Conservation (phyloP, 2,888 invertebrate species). For the Scelioninae gen. 2 region DNA sequence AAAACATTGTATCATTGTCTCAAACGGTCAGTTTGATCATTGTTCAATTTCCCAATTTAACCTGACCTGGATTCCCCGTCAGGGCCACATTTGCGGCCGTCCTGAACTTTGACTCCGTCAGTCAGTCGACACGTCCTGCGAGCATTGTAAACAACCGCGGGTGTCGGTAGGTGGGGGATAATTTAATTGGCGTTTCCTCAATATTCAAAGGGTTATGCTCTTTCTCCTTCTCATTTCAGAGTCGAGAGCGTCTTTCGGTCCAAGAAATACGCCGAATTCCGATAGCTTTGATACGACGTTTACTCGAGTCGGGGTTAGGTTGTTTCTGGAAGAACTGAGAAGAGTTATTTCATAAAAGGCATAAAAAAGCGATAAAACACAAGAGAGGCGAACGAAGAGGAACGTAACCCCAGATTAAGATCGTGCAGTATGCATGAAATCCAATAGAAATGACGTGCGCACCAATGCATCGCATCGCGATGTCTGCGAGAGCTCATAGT, state of each 20-base stretch:
- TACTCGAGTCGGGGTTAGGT: constrained; percentile 46
- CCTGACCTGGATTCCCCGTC: too few relatives aligned
- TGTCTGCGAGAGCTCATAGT: constrained; percentile 34
- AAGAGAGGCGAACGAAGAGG: constrained; percentile 54
- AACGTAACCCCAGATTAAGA: constrained; percentile 59
- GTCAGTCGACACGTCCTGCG: too few relatives aligned
- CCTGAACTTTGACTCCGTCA: too few relatives aligned
- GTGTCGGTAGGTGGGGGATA: background rate
- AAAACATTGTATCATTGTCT: too few relatives aligned
- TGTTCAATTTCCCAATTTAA: too few relatives aligned
- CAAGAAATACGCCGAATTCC: constrained; percentile 58
- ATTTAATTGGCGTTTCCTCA: constrained; percentile 38
- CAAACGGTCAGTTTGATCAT: too few relatives aligned
- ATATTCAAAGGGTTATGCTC: constrained; percentile 23
- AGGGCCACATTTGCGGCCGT: too few relatives aligned
- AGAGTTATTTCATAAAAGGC: constrained; percentile 59
- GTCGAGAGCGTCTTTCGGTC: constrained; percentile 25
- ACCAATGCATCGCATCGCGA: constrained; percentile 56
- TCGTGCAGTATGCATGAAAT: constrained; percentile 59
- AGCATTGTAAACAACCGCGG: too few relatives aligned
- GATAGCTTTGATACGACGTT: constrained; percentile 58
- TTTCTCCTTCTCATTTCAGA: constrained; percentile 16
- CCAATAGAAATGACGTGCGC: constrained; percentile 58
- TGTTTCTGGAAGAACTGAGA: constrained; percentile 57
- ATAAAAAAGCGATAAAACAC: constrained; percentile 54